Evolutionary conservation across 2,888 invertebrate species (phyloP), one percentile per base, ranked within the genome.

Genomic region (Alloscopus bannaensis): DNA sequence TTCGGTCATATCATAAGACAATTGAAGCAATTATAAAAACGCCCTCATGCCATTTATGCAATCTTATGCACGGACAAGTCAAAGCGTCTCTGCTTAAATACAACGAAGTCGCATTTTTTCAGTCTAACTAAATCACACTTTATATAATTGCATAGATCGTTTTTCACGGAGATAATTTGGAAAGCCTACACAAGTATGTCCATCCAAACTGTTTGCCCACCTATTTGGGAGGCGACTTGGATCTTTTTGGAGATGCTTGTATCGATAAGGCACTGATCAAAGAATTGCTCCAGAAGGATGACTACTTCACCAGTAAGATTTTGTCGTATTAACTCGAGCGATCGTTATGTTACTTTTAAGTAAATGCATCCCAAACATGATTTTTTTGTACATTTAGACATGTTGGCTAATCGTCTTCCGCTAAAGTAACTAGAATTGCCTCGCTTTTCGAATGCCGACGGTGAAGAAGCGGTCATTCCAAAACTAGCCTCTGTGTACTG

Each of bases 131-230:
- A 42, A 42, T 20, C 42, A 18, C n/a, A 60, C 4, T 28, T 22
- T 8, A 13, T 22, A 20, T 42, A 26, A 20, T 20, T 57, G 29
- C 31, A 22, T 60, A 83, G 84, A 76, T 83, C 16, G 66, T 70
- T 52, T 81, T 84, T 45, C 84, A 84, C 45, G 83, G 84, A 8
- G 52, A 73, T 22, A 70, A 76, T 42, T 3, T 80, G 1, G 55
- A 8, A 0, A 66, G 79, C 6, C 75, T 84, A 1, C 82, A 82
- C 45, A 70, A 81, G 24, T 45, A 36, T 59, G 28, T 84, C 22
- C 71, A 36, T 57, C 80, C 75, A 0, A 45, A 45, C 8, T 50
- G 78, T n/a, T 59, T 84, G 24, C 82, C 84, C 0, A 40, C 11
- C 3, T 70, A 42, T 22, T 18, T 83, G n/a, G 82, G 82, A 8